Conservation (phyloP, 2,797 vertebrate species). For the Pelobates cultripes region DNA sequence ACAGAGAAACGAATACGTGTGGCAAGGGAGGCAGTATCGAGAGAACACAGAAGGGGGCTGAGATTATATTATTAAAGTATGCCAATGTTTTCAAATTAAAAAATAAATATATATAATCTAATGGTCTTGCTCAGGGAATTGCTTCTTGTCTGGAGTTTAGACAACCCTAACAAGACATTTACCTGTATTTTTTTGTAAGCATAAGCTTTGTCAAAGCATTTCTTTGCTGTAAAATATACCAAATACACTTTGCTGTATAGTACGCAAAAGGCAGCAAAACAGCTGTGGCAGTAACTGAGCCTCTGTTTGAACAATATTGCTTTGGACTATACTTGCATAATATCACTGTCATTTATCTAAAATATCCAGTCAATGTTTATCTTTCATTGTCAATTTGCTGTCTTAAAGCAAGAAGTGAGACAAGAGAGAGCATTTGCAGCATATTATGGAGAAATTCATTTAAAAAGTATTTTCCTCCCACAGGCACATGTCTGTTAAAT, state of each 20-base stretch:
- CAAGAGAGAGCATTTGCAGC: neutral
- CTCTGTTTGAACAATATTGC: conserved; percentile 27
- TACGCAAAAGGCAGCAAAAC: conserved; percentile 6
- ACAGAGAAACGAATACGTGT: too few species aligned
- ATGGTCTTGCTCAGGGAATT: too few species aligned
- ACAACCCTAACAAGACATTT: neutral
- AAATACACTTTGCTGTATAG: neutral
- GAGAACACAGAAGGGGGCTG: too few species aligned
- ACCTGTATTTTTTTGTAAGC: neutral
- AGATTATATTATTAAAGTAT: too few species aligned
- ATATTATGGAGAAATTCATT: conserved; percentile 27
- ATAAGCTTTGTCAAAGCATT: neutral
- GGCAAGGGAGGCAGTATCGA: too few species aligned
- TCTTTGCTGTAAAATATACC: neutral
- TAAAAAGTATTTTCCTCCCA: conserved; percentile 14
- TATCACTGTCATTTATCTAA: conserved; percentile 17
- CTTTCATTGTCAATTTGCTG: conserved; percentile 27
- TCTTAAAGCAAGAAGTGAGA: conserved; percentile 11
- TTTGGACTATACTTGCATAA: conserved; percentile 24
- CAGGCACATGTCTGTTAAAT: conserved; percentile 13
- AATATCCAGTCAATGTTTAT: neutral
- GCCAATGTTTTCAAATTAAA: too few species aligned
- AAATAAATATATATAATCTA: too few species aligned
- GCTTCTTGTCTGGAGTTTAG: neutral
- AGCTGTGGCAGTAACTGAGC: conserved; percentile 9